These are phyloP conservation scores for Orchesella cincta DNA, from an alignment of 1,140 invertebrate genomes.

Conservation along the genomic window DNA sequence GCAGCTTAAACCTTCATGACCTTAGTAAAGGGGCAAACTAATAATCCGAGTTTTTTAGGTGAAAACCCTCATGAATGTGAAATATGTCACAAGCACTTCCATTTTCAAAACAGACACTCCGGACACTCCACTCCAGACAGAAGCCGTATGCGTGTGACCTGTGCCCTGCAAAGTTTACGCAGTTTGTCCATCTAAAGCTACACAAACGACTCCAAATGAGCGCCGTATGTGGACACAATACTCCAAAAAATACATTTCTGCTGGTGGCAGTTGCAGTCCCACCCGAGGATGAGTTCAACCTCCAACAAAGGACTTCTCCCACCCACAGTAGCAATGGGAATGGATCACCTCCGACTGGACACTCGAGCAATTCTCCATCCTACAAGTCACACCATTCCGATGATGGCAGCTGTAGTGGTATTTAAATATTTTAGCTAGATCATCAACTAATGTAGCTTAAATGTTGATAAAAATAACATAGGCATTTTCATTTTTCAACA, in stretches of 20 bases:
- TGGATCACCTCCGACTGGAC: not conserved
- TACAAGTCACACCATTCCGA: slow-evolving; percentile 11
- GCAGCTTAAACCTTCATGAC: no score
- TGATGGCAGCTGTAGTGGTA: slow-evolving; percentile 37
- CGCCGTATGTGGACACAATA: slow-evolving; percentile 94
- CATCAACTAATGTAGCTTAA: no score
- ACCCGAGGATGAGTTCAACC: slow-evolving; percentile 46
- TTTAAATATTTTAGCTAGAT: no score
- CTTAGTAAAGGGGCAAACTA: no score
- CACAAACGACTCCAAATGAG: slow-evolving; percentile 97
- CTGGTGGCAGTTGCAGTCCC: slow-evolving; percentile 90
- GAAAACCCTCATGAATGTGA: slow-evolving; percentile 98
- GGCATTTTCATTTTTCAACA: slow-evolving; percentile 22
- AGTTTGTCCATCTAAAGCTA: slow-evolving; percentile 96
- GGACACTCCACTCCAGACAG: slow-evolving; percentile 90
- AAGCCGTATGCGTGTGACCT: slow-evolving; percentile 73
- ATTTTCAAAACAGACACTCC: slow-evolving; percentile 99
- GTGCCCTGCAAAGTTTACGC: slow-evolving; percentile 85
- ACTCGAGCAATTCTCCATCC: slow-evolving; percentile 6
- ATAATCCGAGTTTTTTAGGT: no score
- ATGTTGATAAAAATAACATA: no score
- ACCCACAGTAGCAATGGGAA: no score
- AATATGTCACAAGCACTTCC: slow-evolving; percentile 95
- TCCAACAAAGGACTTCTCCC: slow-evolving; percentile 41
- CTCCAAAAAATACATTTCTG: slow-evolving; percentile 98